These are phyloP conservation scores for Dynastes hyllus DNA, from an alignment of 2,888 invertebrate species.

Conservation along the genomic window DNA sequence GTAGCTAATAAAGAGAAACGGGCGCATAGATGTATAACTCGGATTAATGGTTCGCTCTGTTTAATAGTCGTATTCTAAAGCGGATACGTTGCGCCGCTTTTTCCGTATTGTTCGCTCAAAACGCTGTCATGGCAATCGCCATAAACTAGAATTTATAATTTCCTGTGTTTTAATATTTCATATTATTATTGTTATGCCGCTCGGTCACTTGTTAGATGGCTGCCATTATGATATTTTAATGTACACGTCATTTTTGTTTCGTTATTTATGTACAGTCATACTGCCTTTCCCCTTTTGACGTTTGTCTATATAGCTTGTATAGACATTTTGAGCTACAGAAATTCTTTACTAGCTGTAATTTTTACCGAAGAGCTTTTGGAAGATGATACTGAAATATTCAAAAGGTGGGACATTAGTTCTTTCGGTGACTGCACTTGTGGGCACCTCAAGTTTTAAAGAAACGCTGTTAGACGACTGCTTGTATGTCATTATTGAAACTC, in stretches of 20 bases:
- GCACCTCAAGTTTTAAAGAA: too few relatives aligned
- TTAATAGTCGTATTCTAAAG: conserved; percentile 18
- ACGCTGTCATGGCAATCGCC: conserved; percentile 9
- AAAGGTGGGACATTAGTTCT: too few relatives aligned
- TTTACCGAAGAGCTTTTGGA: too few relatives aligned
- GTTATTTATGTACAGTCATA: too few relatives aligned
- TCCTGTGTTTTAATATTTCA: conserved; percentile 37
- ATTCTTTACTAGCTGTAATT: too few relatives aligned
- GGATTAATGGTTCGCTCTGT: conserved; percentile 24
- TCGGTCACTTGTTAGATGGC: conserved; percentile 20
- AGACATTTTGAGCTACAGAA: too few relatives aligned
- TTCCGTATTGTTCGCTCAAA: conserved; percentile 16
- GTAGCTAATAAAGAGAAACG: conserved; percentile 26
- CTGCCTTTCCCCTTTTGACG: too few relatives aligned
- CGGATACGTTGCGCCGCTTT: conserved; percentile 7
- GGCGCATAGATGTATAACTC: neutral
- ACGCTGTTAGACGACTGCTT: too few relatives aligned
- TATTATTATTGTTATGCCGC: conserved; percentile 17
- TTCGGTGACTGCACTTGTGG: too few relatives aligned
- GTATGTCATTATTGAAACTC: too few relatives aligned
- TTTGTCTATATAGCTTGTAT: too few relatives aligned
- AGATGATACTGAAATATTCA: too few relatives aligned
- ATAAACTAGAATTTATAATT: conserved; percentile 40
- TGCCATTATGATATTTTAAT: conserved; percentile 27
- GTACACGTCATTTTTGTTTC: neutral